Conservation (phyloP, 2,888 invertebrate species). For the Sinohyriopsis cumingii region DNA sequence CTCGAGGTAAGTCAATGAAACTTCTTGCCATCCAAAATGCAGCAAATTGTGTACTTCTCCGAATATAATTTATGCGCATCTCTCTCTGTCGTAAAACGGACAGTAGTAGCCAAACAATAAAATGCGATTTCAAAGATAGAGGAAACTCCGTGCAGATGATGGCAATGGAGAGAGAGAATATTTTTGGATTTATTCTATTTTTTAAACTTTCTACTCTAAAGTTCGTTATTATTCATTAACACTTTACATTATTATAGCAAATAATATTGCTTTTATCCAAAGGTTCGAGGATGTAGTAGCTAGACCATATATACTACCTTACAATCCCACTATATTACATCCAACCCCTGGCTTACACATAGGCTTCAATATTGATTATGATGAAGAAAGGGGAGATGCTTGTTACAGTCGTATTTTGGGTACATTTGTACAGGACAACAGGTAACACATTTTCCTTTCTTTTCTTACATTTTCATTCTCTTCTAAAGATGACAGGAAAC, state of each 20-base stretch:
- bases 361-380: constrained; percentile 24
- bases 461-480: constrained; percentile 3
- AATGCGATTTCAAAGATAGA: too few species aligned
- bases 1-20: too few species aligned
- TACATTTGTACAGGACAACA: constrained; percentile 40
- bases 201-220: too few species aligned
- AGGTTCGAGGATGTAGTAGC: constrained; percentile 43
- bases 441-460: background rate
- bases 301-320: constrained; percentile 45
- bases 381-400: constrained; percentile 50
- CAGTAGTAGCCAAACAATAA: too few species aligned
- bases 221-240: too few species aligned
- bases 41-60: too few species aligned
- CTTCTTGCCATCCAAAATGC: too few species aligned
- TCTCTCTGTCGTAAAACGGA: too few species aligned
- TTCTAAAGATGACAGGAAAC: background rate
- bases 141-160: too few species aligned
- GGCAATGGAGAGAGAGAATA: too few species aligned
- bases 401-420: constrained; percentile 54
- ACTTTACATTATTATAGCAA: background rate
- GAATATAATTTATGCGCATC: too few species aligned
- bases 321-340: constrained; percentile 31
- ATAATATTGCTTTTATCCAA: background rate
- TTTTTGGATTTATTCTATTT: too few species aligned
- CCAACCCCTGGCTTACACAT: constrained; percentile 7